Evolutionary conservation across 2,113 vertebrate species (phyloP).

Genomic region (Burhinus bistriatus): DNA sequence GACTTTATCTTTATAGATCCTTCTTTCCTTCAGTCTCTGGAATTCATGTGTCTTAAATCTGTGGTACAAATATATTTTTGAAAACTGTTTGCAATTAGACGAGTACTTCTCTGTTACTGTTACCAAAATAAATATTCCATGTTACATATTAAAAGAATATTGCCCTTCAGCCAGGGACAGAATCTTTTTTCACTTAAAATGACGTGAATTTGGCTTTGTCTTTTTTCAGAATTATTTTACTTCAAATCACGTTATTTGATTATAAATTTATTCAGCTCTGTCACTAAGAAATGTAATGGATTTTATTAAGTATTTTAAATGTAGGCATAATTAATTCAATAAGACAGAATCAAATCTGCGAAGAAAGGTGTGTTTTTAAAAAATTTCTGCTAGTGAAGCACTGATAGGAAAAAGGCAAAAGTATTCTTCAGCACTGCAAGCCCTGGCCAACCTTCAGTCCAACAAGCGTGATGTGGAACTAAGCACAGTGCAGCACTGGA

Average conservation of each 20-base stretch:
- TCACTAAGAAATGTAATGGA: neutral
- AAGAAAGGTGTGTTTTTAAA: neutral
- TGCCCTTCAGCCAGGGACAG: neutral
- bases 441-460: neutral
- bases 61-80: neutral
- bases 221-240: conserved; percentile 21
- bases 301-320: neutral
- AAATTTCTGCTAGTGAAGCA: neutral
- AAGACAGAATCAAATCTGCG: neutral
- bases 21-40: neutral
- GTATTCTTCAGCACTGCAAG: neutral
- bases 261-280: neutral
- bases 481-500: neutral
- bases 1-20: neutral
- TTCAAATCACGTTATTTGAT: conserved; percentile 17
- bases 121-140: conserved; percentile 55
- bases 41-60: conserved; percentile 44
- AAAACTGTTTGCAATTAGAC: conserved; percentile 56
- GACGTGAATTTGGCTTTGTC: conserved; percentile 8
- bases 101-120: conserved; percentile 23
- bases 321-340: neutral
- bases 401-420: neutral
- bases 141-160: conserved; percentile 22
- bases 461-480: fast-evolving
- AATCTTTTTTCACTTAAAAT: conserved; percentile 17